A percentile compares a stretch with the other conserved stretches of the same genome.
These are phyloP conservation scores for Parus major DNA, from an alignment of 2,113 vertebrate species.

Conservation along the genomic window DNA sequence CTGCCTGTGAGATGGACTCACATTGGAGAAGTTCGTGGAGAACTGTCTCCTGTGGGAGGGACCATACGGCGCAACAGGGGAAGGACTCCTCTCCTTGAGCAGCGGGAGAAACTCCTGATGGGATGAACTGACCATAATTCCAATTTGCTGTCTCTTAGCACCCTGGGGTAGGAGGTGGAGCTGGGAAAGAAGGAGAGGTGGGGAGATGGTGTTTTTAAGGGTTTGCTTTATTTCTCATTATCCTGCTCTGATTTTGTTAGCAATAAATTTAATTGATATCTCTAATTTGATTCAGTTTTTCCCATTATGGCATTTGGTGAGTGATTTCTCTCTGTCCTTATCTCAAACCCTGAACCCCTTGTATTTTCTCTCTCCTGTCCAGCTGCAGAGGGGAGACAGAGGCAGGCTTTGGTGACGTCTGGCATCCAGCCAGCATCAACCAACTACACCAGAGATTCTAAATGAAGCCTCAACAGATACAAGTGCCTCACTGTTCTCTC, in stretches of 20 bases:
- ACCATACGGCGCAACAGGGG: accelerated
- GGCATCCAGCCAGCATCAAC: neutral
- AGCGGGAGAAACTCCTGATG: accelerated
- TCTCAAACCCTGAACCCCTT: neutral
- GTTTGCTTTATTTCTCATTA: neutral
- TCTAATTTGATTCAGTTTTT: neutral
- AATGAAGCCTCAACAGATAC: neutral
- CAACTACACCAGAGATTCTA: accelerated
- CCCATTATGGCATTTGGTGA: neutral
- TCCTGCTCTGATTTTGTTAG: neutral
- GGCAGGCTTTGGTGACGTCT: neutral
- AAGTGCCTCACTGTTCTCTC: neutral
- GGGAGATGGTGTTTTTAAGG: neutral
- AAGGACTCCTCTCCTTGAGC: neutral
- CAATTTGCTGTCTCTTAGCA: too few relatives aligned
- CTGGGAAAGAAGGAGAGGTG: neutral
- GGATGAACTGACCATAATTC: neutral
- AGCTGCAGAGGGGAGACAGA: neutral
- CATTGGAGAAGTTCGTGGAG: accelerated
- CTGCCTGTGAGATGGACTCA: accelerated
- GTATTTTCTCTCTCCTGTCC: neutral
- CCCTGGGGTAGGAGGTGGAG: neutral
- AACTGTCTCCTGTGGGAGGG: neutral
- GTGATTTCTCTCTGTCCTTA: neutral
- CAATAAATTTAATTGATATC: neutral